Evolutionary conservation across 2,113 vertebrate genomes (phyloP).

Genomic region (Pycnonotus jocosus): DNA sequence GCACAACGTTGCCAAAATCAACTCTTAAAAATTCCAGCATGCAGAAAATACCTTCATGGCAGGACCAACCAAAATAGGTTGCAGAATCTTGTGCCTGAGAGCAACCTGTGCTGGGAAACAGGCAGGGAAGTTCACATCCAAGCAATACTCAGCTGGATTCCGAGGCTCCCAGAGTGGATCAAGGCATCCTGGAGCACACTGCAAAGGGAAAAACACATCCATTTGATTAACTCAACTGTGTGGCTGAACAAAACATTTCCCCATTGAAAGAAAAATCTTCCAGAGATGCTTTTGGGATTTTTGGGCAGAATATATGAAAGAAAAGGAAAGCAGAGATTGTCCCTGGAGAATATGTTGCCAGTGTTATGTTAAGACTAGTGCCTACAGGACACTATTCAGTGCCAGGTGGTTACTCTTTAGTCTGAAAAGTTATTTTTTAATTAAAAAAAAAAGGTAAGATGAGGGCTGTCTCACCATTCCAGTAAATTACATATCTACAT

Average conservation of each 20-base stretch:
- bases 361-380: fast-evolving
- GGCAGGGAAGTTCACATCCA: background rate
- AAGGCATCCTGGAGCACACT: background rate
- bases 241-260: background rate
- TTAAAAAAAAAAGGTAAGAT: background rate
- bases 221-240: background rate
- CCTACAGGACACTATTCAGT: background rate
- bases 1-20: fast-evolving
- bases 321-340: background rate
- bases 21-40: background rate
- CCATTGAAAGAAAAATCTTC: background rate
- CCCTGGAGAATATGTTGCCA: fast-evolving
- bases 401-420: background rate
- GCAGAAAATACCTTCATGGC: background rate
- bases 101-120: background rate
- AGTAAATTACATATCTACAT: background rate
- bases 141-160: background rate
- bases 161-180: background rate
- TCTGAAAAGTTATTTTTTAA: background rate
- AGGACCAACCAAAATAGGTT: background rate
- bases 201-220: background rate
- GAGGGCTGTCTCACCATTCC: background rate
- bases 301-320: background rate
- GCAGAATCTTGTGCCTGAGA: background rate
- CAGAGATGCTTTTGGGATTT: background rate